Base-by-base conservation (phyloP, 1,140 invertebrate genomes). In the Rhizoglyphus robini region DNA sequence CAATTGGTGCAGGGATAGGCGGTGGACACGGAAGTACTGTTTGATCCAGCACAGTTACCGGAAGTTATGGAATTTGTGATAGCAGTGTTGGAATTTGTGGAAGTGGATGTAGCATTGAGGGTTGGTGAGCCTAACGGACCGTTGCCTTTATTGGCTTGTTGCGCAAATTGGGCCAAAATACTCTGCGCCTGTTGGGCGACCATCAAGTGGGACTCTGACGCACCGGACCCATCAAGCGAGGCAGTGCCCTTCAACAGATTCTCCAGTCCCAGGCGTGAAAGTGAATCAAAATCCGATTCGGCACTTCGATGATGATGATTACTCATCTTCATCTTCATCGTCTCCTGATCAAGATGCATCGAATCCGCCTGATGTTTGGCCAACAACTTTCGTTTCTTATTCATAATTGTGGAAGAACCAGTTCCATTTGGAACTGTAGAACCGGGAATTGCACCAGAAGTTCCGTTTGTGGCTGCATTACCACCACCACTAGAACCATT, bases 1-100 rank as follows among this genome's bases (percentile, higher is more conserved):
- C 66, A 67, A 23, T 31, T 31, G 23, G 61, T 54, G 41, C 66
- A 67, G 4, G 66, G 66, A 59, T 51, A 67, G 15, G 64, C 63
- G 20, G 41, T 29, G 4, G 63, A 23, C 3, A 20, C 29, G 27
- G 15, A 34, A 23, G 2, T 60, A 34, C n/a, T 29, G 15, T n/a
- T 51, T 3, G 23, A n/a, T n/a, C n/a, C n/a, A n/a, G n/a, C n/a
- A n/a, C n/a, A 4, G 47, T 11, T 49, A 20, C 20, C 15, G 48
- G 2, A 13, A 20, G 29, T 60, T 20, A 32, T 32, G 15, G 57
- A 11, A 8, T 8, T 27, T 59, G 57, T 59, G 4, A 29, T 60
- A 34, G 58, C 27, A 32, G 8, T 54, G 5, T 11, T 11, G 8
- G 51, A 5, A 32, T 20, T 54, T 32, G 8, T 32, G 23, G 20